Base-by-base conservation (phyloP, 2,888 invertebrate genomes). In the Ephialtes manifestator region DNA sequence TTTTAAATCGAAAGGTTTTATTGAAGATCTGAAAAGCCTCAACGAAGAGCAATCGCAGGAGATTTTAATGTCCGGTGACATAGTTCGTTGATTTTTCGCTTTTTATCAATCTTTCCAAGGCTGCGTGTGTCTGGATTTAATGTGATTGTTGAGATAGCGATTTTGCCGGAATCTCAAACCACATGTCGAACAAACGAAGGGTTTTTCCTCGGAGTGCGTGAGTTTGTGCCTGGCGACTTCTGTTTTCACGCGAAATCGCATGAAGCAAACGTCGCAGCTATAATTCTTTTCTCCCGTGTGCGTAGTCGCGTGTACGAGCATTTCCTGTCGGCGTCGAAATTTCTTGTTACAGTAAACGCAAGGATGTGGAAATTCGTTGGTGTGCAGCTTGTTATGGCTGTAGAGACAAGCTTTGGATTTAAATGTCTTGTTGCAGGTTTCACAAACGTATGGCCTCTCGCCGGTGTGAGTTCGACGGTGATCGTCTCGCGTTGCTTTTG, bases 251-350 rank as follows among this genome's bases (percentile, higher is more conserved):
- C 96, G 93, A 90, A 96, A 96, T 39, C 94, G 92, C 81, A 93
- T 94, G 8, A 94, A 94, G 91, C 96, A 96, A 15, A 91, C 86
- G 4, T 91, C 86, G 89, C 96, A 96, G 5, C 86, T 89, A 90
- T 95, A 95, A 55, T 95, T 95, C 84, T 94, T 94, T 87, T 95
- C 95, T 4, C 95, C 96, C 0, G 95, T 95, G 91, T 96, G 96
- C 76, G 95, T 94, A 63, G 95, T 89, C 0, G 90, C 76, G 74
- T 80, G 84, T 2, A 80, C 74, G 20, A 82, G 76, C 84, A 84
- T 82, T 89, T 96, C 95, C 28, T 94, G 94, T 31, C 93, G 92
- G 7, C 96, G 93, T 53, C 95, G 95, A 90, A 96, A 96, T 74
- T 91, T 92, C 67, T 95, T 95, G n/a, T 93, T 94, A 90, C 96